Base-by-base conservation (phyloP, 2,113 vertebrate species). In the Boleophthalmus pectinirostris region DNA sequence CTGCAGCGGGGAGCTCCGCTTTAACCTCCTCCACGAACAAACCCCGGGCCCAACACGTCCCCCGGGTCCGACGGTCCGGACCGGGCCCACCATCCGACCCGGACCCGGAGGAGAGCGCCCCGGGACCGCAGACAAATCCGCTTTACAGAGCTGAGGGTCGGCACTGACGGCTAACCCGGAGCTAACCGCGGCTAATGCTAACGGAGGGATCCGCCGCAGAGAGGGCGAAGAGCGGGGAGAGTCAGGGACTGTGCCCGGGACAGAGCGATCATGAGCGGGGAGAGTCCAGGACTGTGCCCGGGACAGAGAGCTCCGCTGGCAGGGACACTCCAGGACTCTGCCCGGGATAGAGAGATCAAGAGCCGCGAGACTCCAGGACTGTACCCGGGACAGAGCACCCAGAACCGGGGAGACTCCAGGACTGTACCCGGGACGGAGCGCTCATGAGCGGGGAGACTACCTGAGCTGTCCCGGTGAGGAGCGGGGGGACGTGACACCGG, bases 401-500 rank as follows among this genome's bases (percentile, higher is more conserved):
- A 38, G 35, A 8, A 38, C 5, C 35, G 35, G 35, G 3, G 35
- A 38, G 35, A 38, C 35, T 38, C n/a, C 35, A 38, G 0, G 35
- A 38, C 35, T 8, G 35, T 38, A 5, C 21, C 23, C 58, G 25
- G n/a, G 13, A 16, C 23, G 2, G 29, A 29, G 58, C 3, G 8
- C 53, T 12, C 20, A 8, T 6, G 10, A 56, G 20, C 53, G 54
- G 21, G 21, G 12, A 54, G 20, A 21, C 56, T 24, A 25, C 11
- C 56, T 12, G 33, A 16, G 18, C 15, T 63, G 13, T 57, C 24
- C 29, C 60, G 25, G 60, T 15, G 25, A 35, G 15, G 10, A 57
- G 54, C 47, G 12, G 10, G 20, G 72, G 33, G 53, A 72, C n/a
- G n/a, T 56, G 51, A n/a, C 54, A 21, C 54, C n/a, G 54, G 54